Evolutionary conservation across 2,113 vertebrate species (phyloP).

Genomic region (Nesogale talazaci): DNA sequence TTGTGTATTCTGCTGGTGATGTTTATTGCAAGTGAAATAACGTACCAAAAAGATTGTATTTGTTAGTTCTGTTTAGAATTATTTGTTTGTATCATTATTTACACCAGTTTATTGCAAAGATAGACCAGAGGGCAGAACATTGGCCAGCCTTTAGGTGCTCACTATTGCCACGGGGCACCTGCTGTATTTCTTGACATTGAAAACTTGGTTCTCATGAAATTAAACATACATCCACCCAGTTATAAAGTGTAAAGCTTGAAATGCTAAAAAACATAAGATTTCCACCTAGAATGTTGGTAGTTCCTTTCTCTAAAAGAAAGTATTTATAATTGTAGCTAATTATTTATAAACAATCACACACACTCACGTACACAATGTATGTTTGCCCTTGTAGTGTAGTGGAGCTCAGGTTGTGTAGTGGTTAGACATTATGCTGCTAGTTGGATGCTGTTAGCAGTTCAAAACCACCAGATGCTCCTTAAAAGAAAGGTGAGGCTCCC

Average conservation of each 20-base stretch:
- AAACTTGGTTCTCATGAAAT: background rate
- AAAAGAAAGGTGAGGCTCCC: too few relatives aligned
- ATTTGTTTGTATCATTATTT: background rate
- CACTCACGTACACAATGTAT: too few relatives aligned
- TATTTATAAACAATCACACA: background rate
- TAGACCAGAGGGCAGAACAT: background rate
- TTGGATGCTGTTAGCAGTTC: too few relatives aligned
- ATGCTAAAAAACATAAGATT: background rate
- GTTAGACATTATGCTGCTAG: too few relatives aligned
- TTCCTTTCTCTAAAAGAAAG: conserved; percentile 1
- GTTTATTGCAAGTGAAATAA: conserved; percentile 27
- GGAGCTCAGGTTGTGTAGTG: too few relatives aligned
- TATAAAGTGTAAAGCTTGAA: background rate
- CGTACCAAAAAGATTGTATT: background rate
- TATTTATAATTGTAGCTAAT: background rate
- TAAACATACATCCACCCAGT: background rate
- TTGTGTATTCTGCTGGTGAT: background rate
- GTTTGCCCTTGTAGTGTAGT: too few relatives aligned
- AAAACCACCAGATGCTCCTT: too few relatives aligned
- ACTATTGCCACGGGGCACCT: background rate
- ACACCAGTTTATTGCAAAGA: background rate
- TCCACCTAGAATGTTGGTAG: background rate
- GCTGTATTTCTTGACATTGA: background rate
- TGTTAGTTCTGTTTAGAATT: conserved; percentile 39
- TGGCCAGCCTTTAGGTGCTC: background rate